phyloP scores from a whole-genome alignment of 92 coral and sea anemone genomes.

The Palythoa caribaeorum region DNA sequence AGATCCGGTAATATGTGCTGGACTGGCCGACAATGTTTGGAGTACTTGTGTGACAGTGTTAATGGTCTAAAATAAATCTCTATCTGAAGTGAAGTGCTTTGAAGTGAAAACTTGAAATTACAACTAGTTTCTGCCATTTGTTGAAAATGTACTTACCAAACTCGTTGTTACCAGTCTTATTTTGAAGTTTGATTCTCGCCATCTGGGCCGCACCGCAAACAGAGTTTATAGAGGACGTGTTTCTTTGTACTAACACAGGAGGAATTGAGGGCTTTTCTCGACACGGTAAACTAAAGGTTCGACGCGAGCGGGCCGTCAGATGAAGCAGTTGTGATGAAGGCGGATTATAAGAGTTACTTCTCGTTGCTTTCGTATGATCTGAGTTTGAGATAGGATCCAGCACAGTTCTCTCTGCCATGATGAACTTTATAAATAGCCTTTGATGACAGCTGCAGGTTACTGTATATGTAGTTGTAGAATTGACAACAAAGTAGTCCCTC shows the following conservation, averaged over 20 bases:
- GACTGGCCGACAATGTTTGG: too few relatives aligned
- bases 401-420: slow-evolving; percentile 24
- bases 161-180: too few relatives aligned
- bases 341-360: slow-evolving; percentile 36
- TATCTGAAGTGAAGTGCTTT: too few relatives aligned
- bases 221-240: background rate
- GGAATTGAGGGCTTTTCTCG: slow-evolving; percentile 44
- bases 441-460: background rate
- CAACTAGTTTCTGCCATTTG: too few relatives aligned
- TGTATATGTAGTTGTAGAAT: background rate
- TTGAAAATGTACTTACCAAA: too few relatives aligned
- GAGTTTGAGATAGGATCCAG: slow-evolving; percentile 7
- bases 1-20: too few relatives aligned
- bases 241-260: background rate
- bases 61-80: too few relatives aligned
- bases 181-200: background rate
- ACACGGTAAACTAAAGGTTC: slow-evolving; percentile 49
- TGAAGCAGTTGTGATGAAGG: slow-evolving; percentile 27
- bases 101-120: too few relatives aligned
- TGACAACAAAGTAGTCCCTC: background rate
- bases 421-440: background rate
- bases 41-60: too few relatives aligned
- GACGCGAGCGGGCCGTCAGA: slow-evolving; percentile 30
- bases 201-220: background rate
- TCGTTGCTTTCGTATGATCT: slow-evolving; percentile 17